Percentiles rank a stretch among this genome's conserved stretches.
phyloP scores from a whole-genome alignment of 23 tunicate species.

The Styela clava region DNA sequence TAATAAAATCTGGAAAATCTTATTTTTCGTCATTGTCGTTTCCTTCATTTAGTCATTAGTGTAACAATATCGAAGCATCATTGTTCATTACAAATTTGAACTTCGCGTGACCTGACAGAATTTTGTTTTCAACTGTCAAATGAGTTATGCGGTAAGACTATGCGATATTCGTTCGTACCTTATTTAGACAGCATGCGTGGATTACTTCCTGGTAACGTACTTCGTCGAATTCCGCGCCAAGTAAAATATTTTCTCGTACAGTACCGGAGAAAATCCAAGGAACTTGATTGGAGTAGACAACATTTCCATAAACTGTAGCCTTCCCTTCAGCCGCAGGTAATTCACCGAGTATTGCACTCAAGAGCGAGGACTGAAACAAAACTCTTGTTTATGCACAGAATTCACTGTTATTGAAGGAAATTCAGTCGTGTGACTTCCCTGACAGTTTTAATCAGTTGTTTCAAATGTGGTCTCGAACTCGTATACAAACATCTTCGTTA shows the following conservation, averaged over 20 bases:
- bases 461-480: no score
- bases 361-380: conserved; percentile 42
- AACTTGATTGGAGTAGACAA: conserved; percentile 55
- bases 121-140: no score
- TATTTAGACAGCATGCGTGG: conserved; percentile 45
- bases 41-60: no score
- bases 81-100: no score
- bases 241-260: conserved; percentile 52
- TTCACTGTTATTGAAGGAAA: background rate
- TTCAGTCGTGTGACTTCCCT: no score
- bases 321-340: conserved; percentile 39
- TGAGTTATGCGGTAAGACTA: background rate
- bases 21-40: no score
- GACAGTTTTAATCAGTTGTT: no score
- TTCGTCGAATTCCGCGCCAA: conserved; percentile 58
- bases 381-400: background rate
- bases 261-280: conserved; percentile 74
- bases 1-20: no score
- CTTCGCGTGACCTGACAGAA: no score
- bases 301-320: conserved; percentile 29
- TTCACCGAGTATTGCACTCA: conserved; percentile 59
- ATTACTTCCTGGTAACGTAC: conserved; percentile 44
- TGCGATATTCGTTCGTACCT: conserved; percentile 19
- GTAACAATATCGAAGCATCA: no score
- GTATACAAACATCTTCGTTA: no score